phyloP scores from a whole-genome alignment of 2,888 invertebrate species.

The Balanococcus diminutus region DNA sequence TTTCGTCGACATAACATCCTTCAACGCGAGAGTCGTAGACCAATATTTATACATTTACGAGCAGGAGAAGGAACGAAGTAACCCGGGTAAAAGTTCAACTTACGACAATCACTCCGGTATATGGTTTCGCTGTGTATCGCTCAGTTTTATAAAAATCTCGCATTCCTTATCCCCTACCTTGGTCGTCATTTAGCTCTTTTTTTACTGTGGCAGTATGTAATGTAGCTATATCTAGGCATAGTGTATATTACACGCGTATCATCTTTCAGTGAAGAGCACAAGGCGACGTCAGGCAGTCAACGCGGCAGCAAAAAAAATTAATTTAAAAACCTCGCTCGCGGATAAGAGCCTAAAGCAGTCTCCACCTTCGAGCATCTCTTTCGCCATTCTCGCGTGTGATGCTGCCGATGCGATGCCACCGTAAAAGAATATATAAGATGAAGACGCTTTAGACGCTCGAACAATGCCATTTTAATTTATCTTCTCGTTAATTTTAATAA shows the following conservation, averaged over 20 bases:
- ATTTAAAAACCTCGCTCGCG: background rate
- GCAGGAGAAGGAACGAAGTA: background rate
- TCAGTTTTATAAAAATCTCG: background rate
- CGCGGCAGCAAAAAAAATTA: background rate
- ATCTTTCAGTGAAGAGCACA: no score
- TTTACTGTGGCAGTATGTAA: no score
- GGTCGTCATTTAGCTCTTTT: no score
- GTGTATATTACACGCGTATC: no score
- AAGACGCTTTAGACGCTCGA: background rate
- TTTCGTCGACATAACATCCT: background rate
- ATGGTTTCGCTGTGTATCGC: background rate
- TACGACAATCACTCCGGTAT: background rate
- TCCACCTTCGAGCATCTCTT: background rate
- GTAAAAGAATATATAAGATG: background rate
- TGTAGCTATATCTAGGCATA: no score
- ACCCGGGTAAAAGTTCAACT: background rate
- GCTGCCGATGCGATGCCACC: background rate
- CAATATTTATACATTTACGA: background rate
- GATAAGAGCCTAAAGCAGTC: background rate
- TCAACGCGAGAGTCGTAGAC: background rate
- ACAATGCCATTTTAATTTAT: slow-evolving; percentile 5
- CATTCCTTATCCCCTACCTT: background rate
- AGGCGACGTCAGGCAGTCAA: background rate
- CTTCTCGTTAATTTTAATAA: slow-evolving; percentile 11
- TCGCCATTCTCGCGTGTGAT: background rate